A percentile compares a stretch with the other conserved stretches of the same genome.
These are phyloP conservation scores for Sebastolobus alascanus DNA, from an alignment of 2,797 vertebrate species.

Conservation along the genomic window DNA sequence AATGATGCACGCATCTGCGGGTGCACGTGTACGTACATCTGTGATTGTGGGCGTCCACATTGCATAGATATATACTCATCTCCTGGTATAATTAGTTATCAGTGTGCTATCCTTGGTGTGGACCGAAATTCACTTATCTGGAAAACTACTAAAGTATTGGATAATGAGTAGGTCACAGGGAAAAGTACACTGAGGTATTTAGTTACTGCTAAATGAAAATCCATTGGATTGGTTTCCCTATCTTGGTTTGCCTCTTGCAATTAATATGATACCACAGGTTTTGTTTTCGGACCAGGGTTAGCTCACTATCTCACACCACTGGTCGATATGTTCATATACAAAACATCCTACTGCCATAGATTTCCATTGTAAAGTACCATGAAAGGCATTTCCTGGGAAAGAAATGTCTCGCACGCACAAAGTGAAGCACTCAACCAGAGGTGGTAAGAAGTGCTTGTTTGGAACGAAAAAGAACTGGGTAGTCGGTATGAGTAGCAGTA, in stretches of 20 bases:
- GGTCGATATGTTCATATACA: too few species aligned
- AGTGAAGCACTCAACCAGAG: not conserved
- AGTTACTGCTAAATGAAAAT: constrained; percentile 33
- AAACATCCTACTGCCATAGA: not conserved
- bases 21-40: constrained; percentile 8
- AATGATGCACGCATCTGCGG: constrained; percentile 13
- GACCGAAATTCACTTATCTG: constrained; percentile 15
- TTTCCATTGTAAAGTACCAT: not conserved
- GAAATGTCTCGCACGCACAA: not conserved
- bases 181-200: constrained; percentile 3
- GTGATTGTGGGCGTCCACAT: constrained; percentile 18
- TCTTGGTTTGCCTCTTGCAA: not conserved
- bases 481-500: not conserved
- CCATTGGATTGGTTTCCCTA: constrained; percentile 30
- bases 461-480: not conserved
- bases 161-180: constrained; percentile 4
- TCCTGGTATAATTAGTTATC: constrained; percentile 18
- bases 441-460: not conserved
- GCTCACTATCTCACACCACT: not conserved
- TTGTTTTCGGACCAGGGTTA: not conserved
- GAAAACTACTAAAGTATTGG: constrained; percentile 31
- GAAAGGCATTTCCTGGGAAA: not conserved
- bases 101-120: not conserved
- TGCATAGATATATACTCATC: not conserved
- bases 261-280: not conserved